Evolutionary conservation across 1,140 invertebrate species (phyloP).

Genomic region (Drosophila ficusphila): DNA sequence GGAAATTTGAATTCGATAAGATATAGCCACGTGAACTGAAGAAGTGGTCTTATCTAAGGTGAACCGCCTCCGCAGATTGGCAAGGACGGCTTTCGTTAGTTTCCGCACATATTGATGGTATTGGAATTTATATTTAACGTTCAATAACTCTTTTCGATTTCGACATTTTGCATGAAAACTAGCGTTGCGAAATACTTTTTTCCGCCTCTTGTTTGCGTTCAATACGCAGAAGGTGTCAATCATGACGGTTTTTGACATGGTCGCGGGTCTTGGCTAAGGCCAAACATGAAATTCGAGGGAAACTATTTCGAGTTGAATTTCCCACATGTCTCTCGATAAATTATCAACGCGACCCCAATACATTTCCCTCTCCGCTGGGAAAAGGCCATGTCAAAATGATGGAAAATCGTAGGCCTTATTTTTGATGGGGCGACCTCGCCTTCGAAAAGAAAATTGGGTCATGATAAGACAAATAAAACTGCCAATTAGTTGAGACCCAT

Average conservation of each 20-base stretch:
- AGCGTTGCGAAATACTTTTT: slow-evolving; percentile 42
- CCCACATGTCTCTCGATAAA: slow-evolving; percentile 54
- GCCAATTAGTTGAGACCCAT: slow-evolving; percentile 41
- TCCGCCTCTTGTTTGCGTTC: slow-evolving; percentile 29
- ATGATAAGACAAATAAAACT: slow-evolving; percentile 56
- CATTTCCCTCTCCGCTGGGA: slow-evolving; percentile 43
- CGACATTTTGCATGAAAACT: slow-evolving; percentile 38
- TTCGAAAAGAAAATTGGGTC: slow-evolving; percentile 47
- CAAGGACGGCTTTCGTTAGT: slow-evolving; percentile 60
- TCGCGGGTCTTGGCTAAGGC: slow-evolving; percentile 58
- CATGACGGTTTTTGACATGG: slow-evolving; percentile 49
- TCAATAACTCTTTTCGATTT: slow-evolving; percentile 70
- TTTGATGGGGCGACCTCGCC: slow-evolving; percentile 50
- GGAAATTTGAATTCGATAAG: slow-evolving; percentile 48
- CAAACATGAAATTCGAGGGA: slow-evolving; percentile 46
- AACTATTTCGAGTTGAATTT: slow-evolving; percentile 49
- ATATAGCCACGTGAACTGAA: slow-evolving; percentile 44
- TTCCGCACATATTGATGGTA: slow-evolving; percentile 50
- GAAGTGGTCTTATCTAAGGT: slow-evolving; percentile 61
- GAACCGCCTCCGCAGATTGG: slow-evolving; percentile 38
- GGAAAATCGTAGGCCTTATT: slow-evolving; percentile 47
- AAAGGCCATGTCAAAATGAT: slow-evolving; percentile 57
- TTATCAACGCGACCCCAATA: slow-evolving; percentile 67
- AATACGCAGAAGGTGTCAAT: slow-evolving; percentile 69
- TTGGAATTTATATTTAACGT: slow-evolving; percentile 76